phyloP scores from a whole-genome alignment of 2,888 invertebrate species.

The Trilocha varians region DNA sequence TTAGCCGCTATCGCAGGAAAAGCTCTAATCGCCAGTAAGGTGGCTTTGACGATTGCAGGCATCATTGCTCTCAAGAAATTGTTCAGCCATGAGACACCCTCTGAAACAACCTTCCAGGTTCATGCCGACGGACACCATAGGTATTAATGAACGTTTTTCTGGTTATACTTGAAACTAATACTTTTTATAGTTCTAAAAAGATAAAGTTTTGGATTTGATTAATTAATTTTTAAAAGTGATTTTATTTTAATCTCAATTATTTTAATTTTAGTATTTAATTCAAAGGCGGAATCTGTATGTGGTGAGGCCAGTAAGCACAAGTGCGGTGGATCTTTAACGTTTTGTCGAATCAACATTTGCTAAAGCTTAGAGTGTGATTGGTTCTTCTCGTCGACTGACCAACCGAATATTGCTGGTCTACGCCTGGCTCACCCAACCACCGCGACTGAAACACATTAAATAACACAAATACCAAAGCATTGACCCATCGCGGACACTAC shows the following conservation, averaged over 20 bases:
- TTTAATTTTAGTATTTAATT: constrained; percentile 72
- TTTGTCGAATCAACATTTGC: constrained; percentile 65
- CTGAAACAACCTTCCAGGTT: constrained; percentile 78
- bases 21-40: constrained; percentile 81
- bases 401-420: constrained; percentile 5
- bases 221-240: neutral
- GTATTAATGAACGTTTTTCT: too few relatives aligned
- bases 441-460: constrained; percentile 31
- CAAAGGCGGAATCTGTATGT: constrained; percentile 76
- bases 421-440: constrained; percentile 12
- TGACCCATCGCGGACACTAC: constrained; percentile 42
- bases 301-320: constrained; percentile 72
- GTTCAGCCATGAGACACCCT: constrained; percentile 77
- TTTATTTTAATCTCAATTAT: constrained; percentile 35
- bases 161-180: too few relatives aligned
- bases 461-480: constrained; percentile 67
- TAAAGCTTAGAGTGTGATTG: constrained; percentile 31
- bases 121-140: constrained; percentile 79
- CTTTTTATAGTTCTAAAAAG: too few relatives aligned
- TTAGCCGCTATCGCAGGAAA: constrained; percentile 80
- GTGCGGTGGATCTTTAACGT: constrained; percentile 73
- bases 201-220: too few relatives aligned
- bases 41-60: constrained; percentile 80
- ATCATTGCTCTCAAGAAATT: constrained; percentile 82
- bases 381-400: constrained; percentile 6